These are phyloP conservation scores for Monomorium pharaonis DNA, from an alignment of 1,140 invertebrate species.

Conservation along the genomic window DNA sequence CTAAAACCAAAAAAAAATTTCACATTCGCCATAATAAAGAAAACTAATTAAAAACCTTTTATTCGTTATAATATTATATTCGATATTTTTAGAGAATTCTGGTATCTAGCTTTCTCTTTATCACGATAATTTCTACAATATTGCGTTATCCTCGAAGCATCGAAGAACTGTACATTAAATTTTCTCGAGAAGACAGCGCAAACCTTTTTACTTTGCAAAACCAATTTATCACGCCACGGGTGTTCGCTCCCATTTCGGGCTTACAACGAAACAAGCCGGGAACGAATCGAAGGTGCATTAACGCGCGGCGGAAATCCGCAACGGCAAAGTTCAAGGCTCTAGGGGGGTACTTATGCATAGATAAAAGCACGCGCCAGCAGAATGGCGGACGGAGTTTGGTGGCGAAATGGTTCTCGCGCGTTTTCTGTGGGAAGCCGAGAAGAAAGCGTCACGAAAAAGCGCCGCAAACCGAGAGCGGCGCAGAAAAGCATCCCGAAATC, in stretches of 20 bases:
- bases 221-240: conserved; percentile 36
- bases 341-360: conserved; percentile 39
- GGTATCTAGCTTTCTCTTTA: background rate
- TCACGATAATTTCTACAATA: conserved; percentile 29
- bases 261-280: conserved; percentile 29
- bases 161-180: conserved; percentile 17
- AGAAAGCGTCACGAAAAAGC: conserved; percentile 29
- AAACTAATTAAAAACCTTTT: background rate
- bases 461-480: background rate
- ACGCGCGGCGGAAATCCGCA: conserved; percentile 33
- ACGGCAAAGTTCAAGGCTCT: conserved; percentile 49
- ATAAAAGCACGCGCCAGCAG: conserved; percentile 13
- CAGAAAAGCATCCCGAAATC: conserved; percentile 32
- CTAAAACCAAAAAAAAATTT: conserved; percentile 2
- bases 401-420: conserved; percentile 42
- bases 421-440: conserved; percentile 15
- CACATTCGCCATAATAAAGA: background rate
- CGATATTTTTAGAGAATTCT: conserved; percentile 10
- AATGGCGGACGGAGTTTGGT: conserved; percentile 37
- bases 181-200: conserved; percentile 12
- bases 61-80: background rate
- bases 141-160: conserved; percentile 16
- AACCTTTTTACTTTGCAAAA: conserved; percentile 36
- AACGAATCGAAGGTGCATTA: conserved; percentile 52
- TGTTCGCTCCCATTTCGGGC: conserved; percentile 12